Evolutionary conservation across 2,888 invertebrate species (phyloP).

Genomic region (Julus scanicus): DNA sequence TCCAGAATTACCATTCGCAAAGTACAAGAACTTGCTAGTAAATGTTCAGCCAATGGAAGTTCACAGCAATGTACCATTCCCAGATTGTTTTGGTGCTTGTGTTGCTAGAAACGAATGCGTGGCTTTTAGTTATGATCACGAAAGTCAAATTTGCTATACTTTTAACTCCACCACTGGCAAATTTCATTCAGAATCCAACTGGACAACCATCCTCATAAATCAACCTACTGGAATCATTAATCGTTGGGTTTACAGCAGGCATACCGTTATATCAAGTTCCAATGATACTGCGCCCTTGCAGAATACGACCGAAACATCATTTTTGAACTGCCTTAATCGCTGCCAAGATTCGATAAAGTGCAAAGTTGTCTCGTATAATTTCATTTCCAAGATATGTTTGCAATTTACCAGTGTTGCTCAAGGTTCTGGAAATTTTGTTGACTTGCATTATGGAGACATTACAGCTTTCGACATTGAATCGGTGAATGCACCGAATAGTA

Average conservation of each 20-base stretch:
- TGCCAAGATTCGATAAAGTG: neutral
- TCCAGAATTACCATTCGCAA: neutral
- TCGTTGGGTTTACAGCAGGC: neutral
- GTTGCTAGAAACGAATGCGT: neutral
- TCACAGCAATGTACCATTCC: neutral
- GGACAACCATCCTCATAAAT: neutral
- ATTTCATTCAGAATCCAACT: conserved; percentile 15
- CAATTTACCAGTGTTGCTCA: neutral
- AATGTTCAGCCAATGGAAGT: conserved; percentile 1
- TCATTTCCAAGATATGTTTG: neutral
- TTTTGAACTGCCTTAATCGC: conserved; percentile 2
- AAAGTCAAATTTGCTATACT: neutral
- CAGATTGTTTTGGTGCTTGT: neutral
- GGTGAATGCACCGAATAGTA: neutral
- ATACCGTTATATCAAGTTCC: neutral
- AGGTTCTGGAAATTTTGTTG: neutral
- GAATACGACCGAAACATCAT: neutral
- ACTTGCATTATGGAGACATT: neutral
- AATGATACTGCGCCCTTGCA: neutral
- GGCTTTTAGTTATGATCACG: neutral
- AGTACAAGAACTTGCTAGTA: neutral
- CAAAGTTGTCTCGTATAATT: neutral
- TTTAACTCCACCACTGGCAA: neutral
- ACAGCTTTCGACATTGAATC: neutral
- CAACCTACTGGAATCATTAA: neutral